Conservation (phyloP, 2,888 invertebrate genomes). For the Bugulina stolonifera region DNA sequence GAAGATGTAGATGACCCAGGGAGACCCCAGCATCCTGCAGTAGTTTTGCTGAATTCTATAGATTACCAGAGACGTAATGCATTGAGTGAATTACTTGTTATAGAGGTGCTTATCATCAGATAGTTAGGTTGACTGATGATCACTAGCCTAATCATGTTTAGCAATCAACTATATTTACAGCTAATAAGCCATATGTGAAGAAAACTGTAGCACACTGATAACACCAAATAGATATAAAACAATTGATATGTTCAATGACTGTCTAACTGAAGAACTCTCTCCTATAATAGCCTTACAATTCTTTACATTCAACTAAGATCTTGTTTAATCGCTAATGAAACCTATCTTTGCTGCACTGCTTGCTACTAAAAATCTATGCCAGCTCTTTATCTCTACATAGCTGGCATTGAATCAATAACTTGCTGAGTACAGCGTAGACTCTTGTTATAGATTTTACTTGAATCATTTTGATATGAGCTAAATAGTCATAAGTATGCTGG, state of each 20-base stretch:
- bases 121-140: neutral
- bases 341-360: neutral
- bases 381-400: constrained; percentile 15
- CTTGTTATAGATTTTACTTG: constrained; percentile 25
- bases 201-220: constrained; percentile 21
- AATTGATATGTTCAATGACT: constrained; percentile 26
- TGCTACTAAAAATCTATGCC: neutral
- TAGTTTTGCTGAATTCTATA: too few species aligned
- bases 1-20: too few species aligned
- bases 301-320: constrained; percentile 13
- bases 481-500: too few species aligned
- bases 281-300: neutral
- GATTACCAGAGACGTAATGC: too few species aligned
- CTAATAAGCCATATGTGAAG: constrained; percentile 24
- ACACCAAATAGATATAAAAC: constrained; percentile 24
- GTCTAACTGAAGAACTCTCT: neutral
- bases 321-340: neutral
- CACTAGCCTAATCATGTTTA: constrained; percentile 7
- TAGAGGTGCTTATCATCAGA: too few species aligned
- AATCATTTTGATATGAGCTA: constrained; percentile 17
- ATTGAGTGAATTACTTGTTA: too few species aligned
- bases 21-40: too few species aligned
- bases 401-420: constrained; percentile 26
- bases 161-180: constrained; percentile 25
- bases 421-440: neutral